Base-by-base conservation (phyloP, 2,113 vertebrate genomes). In the Vidua macroura region DNA sequence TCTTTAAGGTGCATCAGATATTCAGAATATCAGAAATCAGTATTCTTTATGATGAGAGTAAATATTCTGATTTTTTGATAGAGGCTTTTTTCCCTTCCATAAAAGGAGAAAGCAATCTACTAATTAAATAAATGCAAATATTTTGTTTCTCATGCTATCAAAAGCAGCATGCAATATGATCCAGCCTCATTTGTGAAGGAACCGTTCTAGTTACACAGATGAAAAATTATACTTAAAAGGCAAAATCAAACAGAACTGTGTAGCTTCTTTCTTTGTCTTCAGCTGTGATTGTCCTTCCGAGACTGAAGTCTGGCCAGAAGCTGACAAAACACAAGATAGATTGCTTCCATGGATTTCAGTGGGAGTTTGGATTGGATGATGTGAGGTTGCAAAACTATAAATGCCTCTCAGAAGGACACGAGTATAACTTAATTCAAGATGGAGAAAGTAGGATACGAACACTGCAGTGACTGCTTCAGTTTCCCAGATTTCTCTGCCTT, bases 231-330 rank as follows among this genome's bases (percentile, higher is more conserved):
- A 82, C 74, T 90, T 96, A 87, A 85, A 96, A 94, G 90, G 70
- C 80, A 92, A 92, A 95, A 49, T 33, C 28, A 89, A 95, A 79
- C 93, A 93, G 43, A 94, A 75, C 78, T 56, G 10, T 23, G 39
- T 43, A 64, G 78, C 75, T 91, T 94, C 93, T 96, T 96, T 95
- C 83, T 88, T 92, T 96, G 75, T 96, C 69, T 95, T 84, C 62
- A 37, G 70, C 76, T 75, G 22, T 84, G 74, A 95, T 96, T 94
- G 79, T 93, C 79, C 79, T 95, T 92, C 25, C 30, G 90, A 96
- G 83, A 90, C 83, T 43, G 49, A 88, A 85, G 88, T 35, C 67
- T 41, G 72, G 59, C 88, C 52, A 3, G 1, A 49, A 58, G 82
- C 82, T 90, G 75, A 69, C 90, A 88, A 49, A 90, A 16, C 16